These are phyloP conservation scores for Cardiocondyla obscurior DNA, from an alignment of 1,140 invertebrate species.

Conservation along the genomic window DNA sequence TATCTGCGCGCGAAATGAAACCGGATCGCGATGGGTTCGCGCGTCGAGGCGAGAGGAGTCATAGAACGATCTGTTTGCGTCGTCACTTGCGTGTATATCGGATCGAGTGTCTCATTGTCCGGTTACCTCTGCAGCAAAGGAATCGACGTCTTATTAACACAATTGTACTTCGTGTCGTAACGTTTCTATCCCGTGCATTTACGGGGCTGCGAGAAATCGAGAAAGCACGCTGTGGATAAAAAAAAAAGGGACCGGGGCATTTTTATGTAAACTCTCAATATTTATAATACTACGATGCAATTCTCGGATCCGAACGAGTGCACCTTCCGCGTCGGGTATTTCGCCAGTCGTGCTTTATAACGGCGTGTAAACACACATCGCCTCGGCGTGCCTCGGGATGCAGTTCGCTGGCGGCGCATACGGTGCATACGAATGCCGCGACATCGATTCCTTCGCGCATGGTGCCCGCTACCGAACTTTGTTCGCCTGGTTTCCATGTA, in stretches of 20 bases:
- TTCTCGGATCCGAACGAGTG: constrained; percentile 1
- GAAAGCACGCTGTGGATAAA: not conserved
- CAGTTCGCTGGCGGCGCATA: constrained; percentile 17
- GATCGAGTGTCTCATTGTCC: not conserved
- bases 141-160: not conserved
- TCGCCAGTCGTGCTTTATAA: constrained; percentile 24
- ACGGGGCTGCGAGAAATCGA: not conserved
- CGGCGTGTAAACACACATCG: constrained; percentile 24
- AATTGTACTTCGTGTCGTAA: not conserved
- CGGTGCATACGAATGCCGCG: constrained; percentile 26
- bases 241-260: not conserved
- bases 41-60: not conserved
- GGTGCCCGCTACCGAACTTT: constrained; percentile 30
- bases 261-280: not conserved
- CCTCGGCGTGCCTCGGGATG: not conserved
- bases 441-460: constrained; percentile 45
- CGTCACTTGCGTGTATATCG: not conserved
- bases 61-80: not conserved
- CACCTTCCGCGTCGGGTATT: not conserved
- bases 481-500: not conserved
- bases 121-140: not conserved
- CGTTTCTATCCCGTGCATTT: not conserved
- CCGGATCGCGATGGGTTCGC: not conserved
- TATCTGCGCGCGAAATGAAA: not conserved
- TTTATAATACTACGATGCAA: constrained; percentile 7